Base-by-base conservation (phyloP, 2,797 vertebrate genomes). In the Ptychadena robeensis region DNA sequence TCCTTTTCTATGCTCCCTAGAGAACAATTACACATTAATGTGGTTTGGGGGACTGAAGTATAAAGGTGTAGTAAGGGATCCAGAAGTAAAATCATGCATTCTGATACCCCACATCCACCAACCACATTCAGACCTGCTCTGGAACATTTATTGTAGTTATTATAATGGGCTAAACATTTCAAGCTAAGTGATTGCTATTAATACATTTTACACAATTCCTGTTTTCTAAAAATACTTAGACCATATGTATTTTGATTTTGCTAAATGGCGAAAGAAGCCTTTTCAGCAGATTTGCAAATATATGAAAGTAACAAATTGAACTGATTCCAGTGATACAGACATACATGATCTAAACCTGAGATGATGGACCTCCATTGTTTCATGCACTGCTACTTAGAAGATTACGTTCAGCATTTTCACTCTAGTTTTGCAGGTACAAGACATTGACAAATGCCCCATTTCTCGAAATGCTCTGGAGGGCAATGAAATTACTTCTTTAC, bases 361-460 rank as follows among this genome's bases (percentile, higher is more conserved):
- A n/a, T 28, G 25, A 61, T 35, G 35, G 61, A 28, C 27, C n/a
- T 11, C 32, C 14, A 71, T 40, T 72, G 68, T 40, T 72, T 63
- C 68, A n/a, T 38, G n/a, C 44, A 30, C 30, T 27, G 63, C 31
- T 80, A 28, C 81, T 70, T 70, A 67, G 38, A 68, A 75, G 66
- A 70, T 82, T 61, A 12, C 18, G 34, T 64, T 59, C 74, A 63
- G 53, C 44, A 25, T 67, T 69, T 69, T 74, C 65, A 25, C 57
- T 75, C 66, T 69, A 53, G 63, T 76, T 82, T 69, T 69, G 65
- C 48, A 69, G 44, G 53, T 78, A 72, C 59, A 28, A 83, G 81
- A 78, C 73, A 69, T 65, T 78, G 81, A 82, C 71, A 77, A 77
- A 82, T 82, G 81, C 73, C 63, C 81, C 81, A 48, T 82, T 77